Percentiles rank a stretch among this genome's conserved stretches.
Evolutionary conservation across 2,888 invertebrate species (phyloP).

Genomic region (Sinopyrophorus schimmeli): DNA sequence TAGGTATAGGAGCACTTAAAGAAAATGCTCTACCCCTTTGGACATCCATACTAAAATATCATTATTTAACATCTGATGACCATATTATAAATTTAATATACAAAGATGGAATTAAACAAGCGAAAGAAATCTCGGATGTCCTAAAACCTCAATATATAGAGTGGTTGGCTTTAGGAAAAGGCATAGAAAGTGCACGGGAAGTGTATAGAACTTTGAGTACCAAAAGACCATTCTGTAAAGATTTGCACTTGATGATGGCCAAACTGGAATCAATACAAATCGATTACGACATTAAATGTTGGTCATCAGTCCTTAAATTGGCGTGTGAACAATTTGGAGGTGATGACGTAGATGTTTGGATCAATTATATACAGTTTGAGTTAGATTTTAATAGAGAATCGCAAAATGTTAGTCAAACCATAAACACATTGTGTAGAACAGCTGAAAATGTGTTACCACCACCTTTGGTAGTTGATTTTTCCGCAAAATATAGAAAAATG

Average conservation of each 20-base stretch:
- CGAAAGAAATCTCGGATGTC: slow-evolving; percentile 57
- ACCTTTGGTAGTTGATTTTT: slow-evolving; percentile 8
- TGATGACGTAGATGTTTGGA: slow-evolving; percentile 69
- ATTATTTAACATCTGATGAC: slow-evolving; percentile 47
- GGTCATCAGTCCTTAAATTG: slow-evolving; percentile 66
- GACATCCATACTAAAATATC: slow-evolving; percentile 52
- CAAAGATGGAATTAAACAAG: slow-evolving; percentile 56
- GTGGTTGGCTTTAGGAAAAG: slow-evolving; percentile 56
- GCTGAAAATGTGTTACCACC: slow-evolving; percentile 6
- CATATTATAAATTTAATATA: slow-evolving; percentile 54
- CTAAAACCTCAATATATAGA: slow-evolving; percentile 66
- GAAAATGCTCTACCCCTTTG: slow-evolving; percentile 56
- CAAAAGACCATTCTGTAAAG: slow-evolving; percentile 44
- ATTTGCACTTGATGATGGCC: slow-evolving; percentile 52
- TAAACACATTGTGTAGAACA: slow-evolving; percentile 3
- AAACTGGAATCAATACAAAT: slow-evolving; percentile 58
- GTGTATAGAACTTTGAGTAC: slow-evolving; percentile 62
- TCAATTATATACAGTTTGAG: slow-evolving; percentile 73
- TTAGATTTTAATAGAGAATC: slow-evolving; percentile 57
- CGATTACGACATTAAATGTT: slow-evolving; percentile 57
- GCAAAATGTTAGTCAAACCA: slow-evolving; percentile 12
- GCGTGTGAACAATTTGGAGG: slow-evolving; percentile 69
- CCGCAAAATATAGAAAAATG: slow-evolving; percentile 7
- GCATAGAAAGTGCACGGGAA: slow-evolving; percentile 63
- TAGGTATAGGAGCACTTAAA: slow-evolving; percentile 48